Conservation (phyloP, 2,113 vertebrate species). For the Xenotilapia caudafasciata region DNA sequence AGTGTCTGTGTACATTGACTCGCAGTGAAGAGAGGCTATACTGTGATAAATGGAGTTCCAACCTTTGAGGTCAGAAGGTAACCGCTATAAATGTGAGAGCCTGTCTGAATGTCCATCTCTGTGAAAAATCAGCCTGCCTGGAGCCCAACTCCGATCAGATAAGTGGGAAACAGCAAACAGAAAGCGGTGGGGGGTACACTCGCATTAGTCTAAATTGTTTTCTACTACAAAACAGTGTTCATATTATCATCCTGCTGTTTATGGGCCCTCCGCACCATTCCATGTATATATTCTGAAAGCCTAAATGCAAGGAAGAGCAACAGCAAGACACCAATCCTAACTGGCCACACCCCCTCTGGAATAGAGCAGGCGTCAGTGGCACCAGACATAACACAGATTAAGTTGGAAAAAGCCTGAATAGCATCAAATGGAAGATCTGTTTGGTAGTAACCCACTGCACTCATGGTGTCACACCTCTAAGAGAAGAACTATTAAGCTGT, state of each 20-base stretch:
- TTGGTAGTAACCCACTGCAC: neutral
- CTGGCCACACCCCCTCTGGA: neutral
- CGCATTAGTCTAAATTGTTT: neutral
- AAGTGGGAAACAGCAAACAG: neutral
- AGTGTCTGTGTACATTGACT: neutral
- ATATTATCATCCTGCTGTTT: neutral
- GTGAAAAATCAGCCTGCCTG: neutral
- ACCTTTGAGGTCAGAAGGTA: constrained; percentile 2
- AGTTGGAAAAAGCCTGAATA: neutral
- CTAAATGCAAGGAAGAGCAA: neutral
- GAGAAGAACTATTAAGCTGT: neutral
- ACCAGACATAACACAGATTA: neutral
- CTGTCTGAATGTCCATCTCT: neutral
- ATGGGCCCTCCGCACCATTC: fast-evolving
- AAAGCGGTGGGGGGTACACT: neutral
- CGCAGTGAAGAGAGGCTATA: neutral
- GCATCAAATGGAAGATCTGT: neutral
- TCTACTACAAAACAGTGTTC: neutral
- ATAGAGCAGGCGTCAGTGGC: neutral
- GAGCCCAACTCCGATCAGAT: neutral
- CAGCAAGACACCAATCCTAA: neutral
- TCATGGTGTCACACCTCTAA: neutral
- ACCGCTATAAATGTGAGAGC: neutral
- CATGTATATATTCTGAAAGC: neutral
- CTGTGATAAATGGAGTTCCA: neutral